Percentiles rank a stretch among this genome's conserved stretches.
phyloP scores from a whole-genome alignment of 2,797 vertebrate genomes.

The Anguilla anguilla region DNA sequence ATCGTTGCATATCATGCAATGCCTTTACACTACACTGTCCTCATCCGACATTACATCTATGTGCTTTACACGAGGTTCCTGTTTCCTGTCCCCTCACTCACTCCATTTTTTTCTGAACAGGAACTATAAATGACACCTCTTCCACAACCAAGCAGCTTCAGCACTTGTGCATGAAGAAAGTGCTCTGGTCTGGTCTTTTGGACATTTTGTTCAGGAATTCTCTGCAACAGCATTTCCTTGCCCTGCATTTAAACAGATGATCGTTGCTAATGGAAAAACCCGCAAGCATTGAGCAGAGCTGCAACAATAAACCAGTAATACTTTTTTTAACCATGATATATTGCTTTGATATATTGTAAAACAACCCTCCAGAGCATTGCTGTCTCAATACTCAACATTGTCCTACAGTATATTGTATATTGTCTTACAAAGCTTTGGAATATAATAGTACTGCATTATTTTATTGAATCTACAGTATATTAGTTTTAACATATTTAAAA shows the following conservation, averaged over 20 bases:
- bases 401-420: not conserved
- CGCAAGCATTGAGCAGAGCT: not conserved
- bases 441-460: too few relatives aligned
- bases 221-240: not conserved
- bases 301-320: not conserved
- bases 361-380: too few relatives aligned
- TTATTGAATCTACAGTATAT: too few relatives aligned
- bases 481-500: too few relatives aligned
- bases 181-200: not conserved
- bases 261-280: not conserved
- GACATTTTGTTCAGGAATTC: not conserved
- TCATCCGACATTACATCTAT: too few relatives aligned
- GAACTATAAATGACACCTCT: not conserved
- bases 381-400: not conserved
- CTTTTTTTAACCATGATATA: too few relatives aligned
- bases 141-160: not conserved
- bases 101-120: not conserved
- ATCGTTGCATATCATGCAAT: too few relatives aligned
- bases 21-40: too few relatives aligned
- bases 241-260: conserved; percentile 4
- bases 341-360: too few relatives aligned
- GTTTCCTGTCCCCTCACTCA: too few relatives aligned
- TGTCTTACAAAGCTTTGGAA: too few relatives aligned
- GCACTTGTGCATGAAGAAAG: not conserved
- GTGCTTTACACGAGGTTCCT: too few relatives aligned